Evolutionary conservation across 1,140 invertebrate genomes (phyloP), one percentile per base, ranked within the genome.

Genomic region (Rhizoglyphus robini): DNA sequence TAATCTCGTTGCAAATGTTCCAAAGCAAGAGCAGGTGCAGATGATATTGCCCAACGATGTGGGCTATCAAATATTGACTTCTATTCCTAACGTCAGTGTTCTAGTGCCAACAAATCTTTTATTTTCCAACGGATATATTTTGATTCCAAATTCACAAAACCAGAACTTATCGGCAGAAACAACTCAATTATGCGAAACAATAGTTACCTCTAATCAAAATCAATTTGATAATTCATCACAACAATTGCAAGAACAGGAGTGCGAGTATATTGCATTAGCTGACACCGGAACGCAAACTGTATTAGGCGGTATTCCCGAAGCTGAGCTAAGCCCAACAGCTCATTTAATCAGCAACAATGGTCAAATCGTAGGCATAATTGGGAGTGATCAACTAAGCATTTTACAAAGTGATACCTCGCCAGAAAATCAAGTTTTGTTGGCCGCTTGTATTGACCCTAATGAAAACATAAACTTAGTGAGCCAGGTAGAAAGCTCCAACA

Each of bases 281-380:
- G 15, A 64, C 18, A 25, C 54, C 23, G 27, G 15, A 8, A 64
- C 4, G 11, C 20, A 48, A 27, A 18, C 15, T n/a, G 46, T 48
- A 15, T 27, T 64, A 8, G 30, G 23, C 20, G 29, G n/a, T 11
- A 30, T 64, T n/a, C 18, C 41, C 13, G 31, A 49, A 30, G 18
- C 3, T 57, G 27, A 48, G 15, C n/a, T 18, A 18, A 18, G 41
- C 4, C 46, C 5, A 49, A 64, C 38, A 13, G 27, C 27, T n/a
- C 46, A 48, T 5, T 38, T 64, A n/a, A 47, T 48, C 29, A 64
- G 31, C 30, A 63, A 46, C 29, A 65, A 30, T 32, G 23, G 46
- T 38, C 49, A 65, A 20, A 64, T 65, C 20, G 31, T 65, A 27
- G 64, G 64, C 60, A 65, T 65, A 4, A 65, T 66, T 61, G 64